Conservation (phyloP, 2,113 vertebrate genomes). For the Crotalus helleri region DNA sequence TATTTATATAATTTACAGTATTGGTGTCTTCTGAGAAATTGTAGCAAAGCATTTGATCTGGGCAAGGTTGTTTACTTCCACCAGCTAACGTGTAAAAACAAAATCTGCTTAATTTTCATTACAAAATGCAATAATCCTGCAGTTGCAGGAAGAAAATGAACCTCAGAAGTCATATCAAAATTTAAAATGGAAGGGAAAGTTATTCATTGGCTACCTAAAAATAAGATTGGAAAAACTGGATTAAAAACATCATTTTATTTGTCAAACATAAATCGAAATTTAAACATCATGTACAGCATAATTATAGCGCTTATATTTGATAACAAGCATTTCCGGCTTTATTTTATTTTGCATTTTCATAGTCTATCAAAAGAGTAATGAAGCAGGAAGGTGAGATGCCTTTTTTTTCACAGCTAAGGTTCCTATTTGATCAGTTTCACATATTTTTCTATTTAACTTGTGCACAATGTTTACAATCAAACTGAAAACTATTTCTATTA, state of each 20-base stretch:
- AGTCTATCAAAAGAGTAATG: background rate
- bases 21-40: background rate
- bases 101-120: background rate
- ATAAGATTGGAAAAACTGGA: constrained; percentile 43
- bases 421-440: background rate
- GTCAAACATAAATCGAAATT: constrained; percentile 11
- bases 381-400: background rate
- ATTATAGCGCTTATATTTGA: background rate
- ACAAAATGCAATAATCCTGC: constrained; percentile 7
- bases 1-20: background rate
- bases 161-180: constrained; percentile 56
- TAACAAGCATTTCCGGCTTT: background rate
- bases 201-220: constrained; percentile 42
- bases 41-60: background rate
- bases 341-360: background rate
- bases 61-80: background rate
- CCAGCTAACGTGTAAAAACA: background rate
- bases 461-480: background rate
- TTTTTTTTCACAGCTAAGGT: background rate
- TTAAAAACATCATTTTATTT: constrained; percentile 38
- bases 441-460: background rate
- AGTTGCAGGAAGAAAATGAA: constrained; percentile 68
- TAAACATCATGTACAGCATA: background rate
- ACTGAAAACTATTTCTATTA: background rate
- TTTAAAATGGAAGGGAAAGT: constrained; percentile 61